Evolutionary conservation across 2,113 vertebrate species (phyloP), one percentile per base, ranked within the genome.

Genomic region (Alectura lathami): DNA sequence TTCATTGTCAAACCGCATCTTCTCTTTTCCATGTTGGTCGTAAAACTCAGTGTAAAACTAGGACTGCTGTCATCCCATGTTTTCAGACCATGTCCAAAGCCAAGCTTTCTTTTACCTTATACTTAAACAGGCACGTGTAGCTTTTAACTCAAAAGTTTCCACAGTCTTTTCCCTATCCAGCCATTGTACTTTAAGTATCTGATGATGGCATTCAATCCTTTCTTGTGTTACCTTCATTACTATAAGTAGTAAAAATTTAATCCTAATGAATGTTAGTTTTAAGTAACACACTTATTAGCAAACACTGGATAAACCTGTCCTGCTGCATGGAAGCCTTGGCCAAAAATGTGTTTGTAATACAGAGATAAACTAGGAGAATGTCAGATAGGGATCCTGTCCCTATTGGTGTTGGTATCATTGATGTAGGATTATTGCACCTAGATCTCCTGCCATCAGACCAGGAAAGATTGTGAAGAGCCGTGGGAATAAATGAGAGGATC

Each of bases 1-100:
- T 79, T 88, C 16, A 2, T 13, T 6, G 1, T 45, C 32, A 40
- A 48, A 9, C 3, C 8, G 22, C 1, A 0, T 42, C 4, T 24
- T 32, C 40, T 34, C 3, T 73, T 38, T 24, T 76, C 8, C 30
- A 29, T 29, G 4, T 6, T 16, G 11, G 23, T 18, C 53, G 34
- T 8, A 59, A 75, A 91, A 8, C 4, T 5, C 34, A 32, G 32
- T 14, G 40, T 9, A 84, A 54, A 83, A 45, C 20, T 42, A 30
- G 1, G 9, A 38, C 8, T 89, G 15, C 26, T 34, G 29, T 36
- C 26, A 13, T 16, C 18, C 20, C 13, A 5, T 1, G 0, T 27
- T 59, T 63, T 34, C 32, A 57, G 32, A 57, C 22, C 23, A 38
- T 36, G 16, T 23, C 36, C 59, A 36, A 16, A 54, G 22, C 16